Conservation (phyloP, 2,797 vertebrate genomes). For the Caiman crocodilus region DNA sequence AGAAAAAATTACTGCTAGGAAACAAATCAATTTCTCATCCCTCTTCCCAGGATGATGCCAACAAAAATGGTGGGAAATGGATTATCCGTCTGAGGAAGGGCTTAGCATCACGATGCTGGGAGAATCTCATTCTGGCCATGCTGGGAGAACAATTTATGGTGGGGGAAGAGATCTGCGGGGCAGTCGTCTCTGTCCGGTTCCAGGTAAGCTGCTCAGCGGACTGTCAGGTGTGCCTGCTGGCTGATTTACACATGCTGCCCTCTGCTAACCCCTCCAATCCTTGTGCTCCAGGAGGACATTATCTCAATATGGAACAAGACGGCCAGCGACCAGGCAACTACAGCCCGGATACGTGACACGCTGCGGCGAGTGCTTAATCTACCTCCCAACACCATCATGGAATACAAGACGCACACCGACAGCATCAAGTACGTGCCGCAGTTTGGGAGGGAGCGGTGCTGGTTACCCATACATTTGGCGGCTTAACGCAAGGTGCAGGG, state of each 20-base stretch:
- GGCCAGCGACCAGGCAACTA: conserved; percentile 87
- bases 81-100: conserved; percentile 91
- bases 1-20: conserved; percentile 12
- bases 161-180: conserved; percentile 98
- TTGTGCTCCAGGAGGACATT: conserved; percentile 81
- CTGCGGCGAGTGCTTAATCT: conserved; percentile 87
- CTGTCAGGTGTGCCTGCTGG: fast-evolving
- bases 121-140: conserved; percentile 98
- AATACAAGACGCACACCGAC: conserved; percentile 89
- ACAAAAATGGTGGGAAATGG: conserved; percentile 89
- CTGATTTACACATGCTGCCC: neutral
- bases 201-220: conserved; percentile 81
- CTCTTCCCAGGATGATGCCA: conserved; percentile 84
- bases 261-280: neutral
- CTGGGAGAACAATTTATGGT: conserved; percentile 99
- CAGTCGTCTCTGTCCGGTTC: conserved; percentile 96
- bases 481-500: neutral
- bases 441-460: conserved; percentile 39
- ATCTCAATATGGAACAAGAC: conserved; percentile 91
- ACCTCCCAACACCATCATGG: conserved; percentile 90
- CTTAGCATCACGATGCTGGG: conserved; percentile 97
- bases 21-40: conserved; percentile 46
- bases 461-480: conserved; percentile 3
- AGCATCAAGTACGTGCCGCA: conserved; percentile 87
- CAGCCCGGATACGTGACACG: conserved; percentile 86